phyloP scores from a whole-genome alignment of 2,113 vertebrate genomes.

The Salvelinus namaycush region DNA sequence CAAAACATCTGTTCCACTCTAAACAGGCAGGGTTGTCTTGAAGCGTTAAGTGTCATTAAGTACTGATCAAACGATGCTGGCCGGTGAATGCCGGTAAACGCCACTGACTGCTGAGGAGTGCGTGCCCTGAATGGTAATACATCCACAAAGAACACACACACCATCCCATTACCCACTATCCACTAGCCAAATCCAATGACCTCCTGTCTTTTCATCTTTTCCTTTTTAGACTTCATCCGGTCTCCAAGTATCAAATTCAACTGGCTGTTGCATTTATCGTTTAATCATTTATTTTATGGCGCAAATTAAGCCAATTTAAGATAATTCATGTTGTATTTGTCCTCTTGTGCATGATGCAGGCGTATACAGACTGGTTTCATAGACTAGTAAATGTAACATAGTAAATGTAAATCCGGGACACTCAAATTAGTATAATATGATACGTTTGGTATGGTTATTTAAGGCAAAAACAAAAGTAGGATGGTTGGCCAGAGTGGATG shows the following conservation, averaged over 20 bases:
- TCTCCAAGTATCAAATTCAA: neutral
- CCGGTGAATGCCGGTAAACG: constrained; percentile 59
- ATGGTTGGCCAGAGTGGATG: too few relatives aligned
- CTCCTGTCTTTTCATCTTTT: neutral
- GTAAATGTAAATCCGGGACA: too few relatives aligned
- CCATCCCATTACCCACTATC: neutral
- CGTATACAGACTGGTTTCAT: too few relatives aligned
- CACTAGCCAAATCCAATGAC: constrained; percentile 1
- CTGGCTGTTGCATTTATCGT: neutral
- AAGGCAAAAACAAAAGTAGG: too few relatives aligned
- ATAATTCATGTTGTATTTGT: too few relatives aligned
- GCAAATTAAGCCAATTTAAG: too few relatives aligned
- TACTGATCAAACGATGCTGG: constrained; percentile 61
- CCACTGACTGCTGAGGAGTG: constrained; percentile 30
- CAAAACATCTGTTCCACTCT: constrained; percentile 69
- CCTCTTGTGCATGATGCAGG: too few relatives aligned
- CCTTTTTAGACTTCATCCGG: neutral
- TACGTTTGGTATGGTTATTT: too few relatives aligned
- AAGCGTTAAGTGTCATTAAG: constrained; percentile 72
- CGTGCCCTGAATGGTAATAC: constrained; percentile 39
- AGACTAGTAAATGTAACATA: too few relatives aligned
- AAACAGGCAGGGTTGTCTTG: constrained; percentile 65
- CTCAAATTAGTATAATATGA: too few relatives aligned
- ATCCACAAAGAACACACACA: neutral
- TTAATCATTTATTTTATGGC: too few relatives aligned